Percentiles rank a stretch among this genome's conserved stretches.
Conservation (phyloP, 2,113 vertebrate genomes). For the Larimichthys crocea region DNA sequence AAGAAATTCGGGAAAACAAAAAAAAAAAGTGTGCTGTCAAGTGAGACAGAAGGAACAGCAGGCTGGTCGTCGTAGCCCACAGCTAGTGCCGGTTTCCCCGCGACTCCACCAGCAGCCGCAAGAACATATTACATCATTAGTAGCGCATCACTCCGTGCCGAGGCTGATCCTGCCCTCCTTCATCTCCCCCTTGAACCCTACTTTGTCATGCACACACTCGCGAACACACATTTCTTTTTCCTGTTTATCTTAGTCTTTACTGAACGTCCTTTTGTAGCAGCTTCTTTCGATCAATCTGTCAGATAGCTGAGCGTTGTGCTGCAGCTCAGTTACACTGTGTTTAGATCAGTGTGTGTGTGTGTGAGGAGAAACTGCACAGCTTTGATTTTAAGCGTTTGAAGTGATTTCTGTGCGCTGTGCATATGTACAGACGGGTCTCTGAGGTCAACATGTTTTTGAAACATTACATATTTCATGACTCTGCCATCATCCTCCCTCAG, state of each 20-base stretch:
- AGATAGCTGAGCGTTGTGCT: slow-evolving; percentile 6
- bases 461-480: slow-evolving; percentile 26
- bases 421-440: slow-evolving; percentile 14
- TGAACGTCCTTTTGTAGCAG: background rate
- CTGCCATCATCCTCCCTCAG: slow-evolving; percentile 17
- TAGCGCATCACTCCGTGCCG: slow-evolving; percentile 47
- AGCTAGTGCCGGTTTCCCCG: slow-evolving; percentile 38
- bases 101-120: slow-evolving; percentile 27
- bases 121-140: slow-evolving; percentile 70
- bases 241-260: slow-evolving; percentile 8
- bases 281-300: slow-evolving; percentile 14
- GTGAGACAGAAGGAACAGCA: slow-evolving; percentile 12
- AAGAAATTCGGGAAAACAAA: background rate
- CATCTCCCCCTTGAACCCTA: slow-evolving; percentile 33
- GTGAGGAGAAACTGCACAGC: background rate
- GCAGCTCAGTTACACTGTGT: background rate
- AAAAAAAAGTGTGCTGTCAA: background rate
- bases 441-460: background rate
- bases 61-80: slow-evolving; percentile 28
- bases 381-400: slow-evolving; percentile 29
- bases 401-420: slow-evolving; percentile 10
- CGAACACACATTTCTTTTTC: background rate
- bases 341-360: background rate
- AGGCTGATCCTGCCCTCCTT: slow-evolving; percentile 43
- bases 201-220: slow-evolving; percentile 27